These are phyloP conservation scores for Synergus gifuensis DNA, from an alignment of 2,888 invertebrate species.

Conservation along the genomic window DNA sequence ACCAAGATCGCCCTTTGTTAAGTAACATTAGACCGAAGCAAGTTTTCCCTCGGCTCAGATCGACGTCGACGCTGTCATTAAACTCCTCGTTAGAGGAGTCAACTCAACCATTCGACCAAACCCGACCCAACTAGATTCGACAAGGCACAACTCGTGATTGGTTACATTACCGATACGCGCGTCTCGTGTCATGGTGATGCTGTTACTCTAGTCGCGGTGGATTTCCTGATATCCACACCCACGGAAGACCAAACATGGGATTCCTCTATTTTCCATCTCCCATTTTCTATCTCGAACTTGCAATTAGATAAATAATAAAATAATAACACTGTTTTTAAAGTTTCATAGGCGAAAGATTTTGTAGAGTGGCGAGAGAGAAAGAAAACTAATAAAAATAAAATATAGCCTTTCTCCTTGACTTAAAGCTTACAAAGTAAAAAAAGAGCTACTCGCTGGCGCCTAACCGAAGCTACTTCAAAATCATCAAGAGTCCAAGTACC, in stretches of 20 bases:
- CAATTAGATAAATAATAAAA: no score
- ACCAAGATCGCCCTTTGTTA: neutral
- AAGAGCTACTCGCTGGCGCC: neutral
- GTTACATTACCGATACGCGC: constrained; percentile 78
- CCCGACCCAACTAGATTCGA: constrained; percentile 58
- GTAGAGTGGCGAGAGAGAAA: no score
- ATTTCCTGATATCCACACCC: constrained; percentile 43
- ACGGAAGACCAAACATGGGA: neutral
- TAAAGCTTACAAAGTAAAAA: neutral
- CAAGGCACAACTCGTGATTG: constrained; percentile 71
- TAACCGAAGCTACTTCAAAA: neutral
- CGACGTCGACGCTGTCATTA: constrained; percentile 76
- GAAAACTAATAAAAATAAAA: neutral
- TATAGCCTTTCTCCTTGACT: neutral
- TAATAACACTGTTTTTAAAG: no score
- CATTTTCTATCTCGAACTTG: no score
- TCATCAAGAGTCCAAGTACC: constrained; percentile 16
- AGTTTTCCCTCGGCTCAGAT: constrained; percentile 60
- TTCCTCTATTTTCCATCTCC: neutral
- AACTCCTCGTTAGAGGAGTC: constrained; percentile 72
- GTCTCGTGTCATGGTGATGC: constrained; percentile 73
- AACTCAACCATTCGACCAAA: constrained; percentile 43
- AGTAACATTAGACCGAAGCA: constrained; percentile 43
- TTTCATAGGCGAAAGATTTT: no score
- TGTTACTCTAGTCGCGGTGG: constrained; percentile 76